Percentiles rank a stretch among this genome's conserved stretches.
Conservation (phyloP, 2,797 vertebrate genomes). For the Lacerta agilis region DNA sequence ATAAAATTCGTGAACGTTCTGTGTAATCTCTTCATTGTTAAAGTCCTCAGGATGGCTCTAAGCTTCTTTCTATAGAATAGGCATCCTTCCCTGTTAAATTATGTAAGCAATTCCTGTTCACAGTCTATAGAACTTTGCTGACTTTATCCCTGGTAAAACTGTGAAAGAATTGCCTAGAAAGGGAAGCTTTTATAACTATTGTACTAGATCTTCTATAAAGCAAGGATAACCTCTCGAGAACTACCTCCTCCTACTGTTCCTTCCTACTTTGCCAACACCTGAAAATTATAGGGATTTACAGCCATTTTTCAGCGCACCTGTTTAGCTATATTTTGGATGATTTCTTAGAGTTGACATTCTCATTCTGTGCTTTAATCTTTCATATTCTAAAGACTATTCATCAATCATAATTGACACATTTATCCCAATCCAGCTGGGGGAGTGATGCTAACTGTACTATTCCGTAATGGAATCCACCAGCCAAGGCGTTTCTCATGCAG, state of each 20-base stretch:
- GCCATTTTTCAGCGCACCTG: not conserved
- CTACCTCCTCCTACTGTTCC: not conserved
- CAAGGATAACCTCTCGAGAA: not conserved
- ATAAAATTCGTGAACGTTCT: not conserved
- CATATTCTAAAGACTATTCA: not conserved
- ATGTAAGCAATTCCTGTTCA: not conserved
- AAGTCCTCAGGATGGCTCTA: not conserved
- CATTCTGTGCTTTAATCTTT: slow-evolving; percentile 48
- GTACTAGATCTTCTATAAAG: not conserved
- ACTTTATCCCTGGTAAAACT: not conserved
- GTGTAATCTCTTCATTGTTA: slow-evolving; percentile 1
- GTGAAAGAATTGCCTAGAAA: not conserved
- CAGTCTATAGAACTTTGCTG: not conserved
- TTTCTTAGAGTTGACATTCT: slow-evolving; percentile 45
- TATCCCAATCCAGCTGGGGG: not conserved
- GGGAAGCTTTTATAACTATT: not conserved
- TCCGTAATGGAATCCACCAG: not conserved
- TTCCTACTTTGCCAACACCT: slow-evolving; percentile 9
- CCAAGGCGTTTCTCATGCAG: not conserved
- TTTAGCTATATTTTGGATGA: slow-evolving; percentile 41
- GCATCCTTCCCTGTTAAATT: not conserved
- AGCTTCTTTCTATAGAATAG: not conserved
- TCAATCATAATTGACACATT: not conserved
- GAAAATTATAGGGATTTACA: slow-evolving; percentile 20
- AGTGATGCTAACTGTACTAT: not conserved